Conservation (phyloP, 1,140 invertebrate species). For the Harpegnathos saltator region DNA sequence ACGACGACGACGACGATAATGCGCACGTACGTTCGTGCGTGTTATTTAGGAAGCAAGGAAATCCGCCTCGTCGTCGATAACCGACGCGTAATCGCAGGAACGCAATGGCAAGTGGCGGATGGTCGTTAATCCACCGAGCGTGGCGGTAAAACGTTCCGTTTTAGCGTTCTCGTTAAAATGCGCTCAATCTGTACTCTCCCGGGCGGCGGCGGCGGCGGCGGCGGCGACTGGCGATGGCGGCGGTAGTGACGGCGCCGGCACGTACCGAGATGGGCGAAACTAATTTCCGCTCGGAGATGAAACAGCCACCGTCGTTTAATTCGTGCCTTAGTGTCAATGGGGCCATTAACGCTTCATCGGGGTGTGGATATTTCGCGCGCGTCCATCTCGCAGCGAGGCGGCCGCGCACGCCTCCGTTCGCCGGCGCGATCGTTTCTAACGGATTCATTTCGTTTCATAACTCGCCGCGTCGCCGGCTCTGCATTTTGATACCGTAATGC, state of each 20-base stretch:
- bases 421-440: conserved; percentile 40
- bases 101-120: conserved; percentile 39
- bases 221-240: not conserved
- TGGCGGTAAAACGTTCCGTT: conserved; percentile 62
- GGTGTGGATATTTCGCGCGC: conserved; percentile 48
- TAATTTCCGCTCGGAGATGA: conserved; percentile 73
- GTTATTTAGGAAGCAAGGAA: conserved; percentile 29
- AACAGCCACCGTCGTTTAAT: conserved; percentile 71
- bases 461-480: conserved; percentile 37
- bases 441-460: conserved; percentile 54
- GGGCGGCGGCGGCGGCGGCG: not conserved
- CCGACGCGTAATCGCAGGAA: not conserved
- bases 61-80: conserved; percentile 39
- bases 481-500: conserved; percentile 25
- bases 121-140: conserved; percentile 66
- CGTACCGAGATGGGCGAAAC: conserved; percentile 69
- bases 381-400: not conserved
- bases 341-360: conserved; percentile 64
- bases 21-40: not conserved
- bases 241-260: conserved; percentile 46
- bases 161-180: conserved; percentile 57
- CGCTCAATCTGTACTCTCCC: conserved; percentile 60
- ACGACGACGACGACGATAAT: not conserved
- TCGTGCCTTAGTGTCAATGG: conserved; percentile 69
- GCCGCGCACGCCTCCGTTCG: not conserved